Conservation (phyloP, 2,888 invertebrate genomes). For the Germaria angustata region DNA sequence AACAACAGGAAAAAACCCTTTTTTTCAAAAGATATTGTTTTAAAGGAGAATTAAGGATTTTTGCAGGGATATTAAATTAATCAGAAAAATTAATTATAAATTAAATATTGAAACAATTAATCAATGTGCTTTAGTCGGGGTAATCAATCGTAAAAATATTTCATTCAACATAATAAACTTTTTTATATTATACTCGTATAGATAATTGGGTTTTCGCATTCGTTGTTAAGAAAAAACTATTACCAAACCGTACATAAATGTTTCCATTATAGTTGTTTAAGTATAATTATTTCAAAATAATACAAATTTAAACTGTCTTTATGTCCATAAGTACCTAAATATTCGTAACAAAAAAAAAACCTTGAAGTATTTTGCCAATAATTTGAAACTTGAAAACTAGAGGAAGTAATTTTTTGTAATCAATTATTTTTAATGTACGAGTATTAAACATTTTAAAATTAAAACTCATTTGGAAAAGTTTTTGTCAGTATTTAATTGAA, state of each 20-base stretch:
- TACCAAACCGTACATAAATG: slow-evolving; percentile 18
- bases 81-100: background rate
- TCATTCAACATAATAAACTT: background rate
- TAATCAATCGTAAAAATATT: background rate
- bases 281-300: background rate
- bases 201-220: background rate
- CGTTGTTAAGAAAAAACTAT: background rate
- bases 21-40: background rate
- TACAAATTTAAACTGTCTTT: slow-evolving; percentile 9
- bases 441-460: background rate
- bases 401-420: background rate
- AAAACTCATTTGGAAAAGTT: slow-evolving; percentile 42
- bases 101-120: slow-evolving; percentile 48
- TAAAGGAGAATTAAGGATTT: slow-evolving; percentile 29
- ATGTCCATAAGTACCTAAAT: slow-evolving; percentile 61
- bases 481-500: slow-evolving; percentile 44
- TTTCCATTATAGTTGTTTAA: slow-evolving; percentile 30
- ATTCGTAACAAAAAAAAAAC: slow-evolving; percentile 7
- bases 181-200: background rate
- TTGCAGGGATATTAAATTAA: slow-evolving; percentile 54
- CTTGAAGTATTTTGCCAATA: slow-evolving; percentile 44
- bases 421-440: background rate
- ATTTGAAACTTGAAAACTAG: background rate
- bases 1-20: too few relatives aligned
- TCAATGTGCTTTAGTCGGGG: slow-evolving; percentile 51